A percentile compares a stretch with the other conserved stretches of the same genome.
Evolutionary conservation across 2,888 invertebrate species (phyloP).

Genomic region (Lissocephala sabroskyi): DNA sequence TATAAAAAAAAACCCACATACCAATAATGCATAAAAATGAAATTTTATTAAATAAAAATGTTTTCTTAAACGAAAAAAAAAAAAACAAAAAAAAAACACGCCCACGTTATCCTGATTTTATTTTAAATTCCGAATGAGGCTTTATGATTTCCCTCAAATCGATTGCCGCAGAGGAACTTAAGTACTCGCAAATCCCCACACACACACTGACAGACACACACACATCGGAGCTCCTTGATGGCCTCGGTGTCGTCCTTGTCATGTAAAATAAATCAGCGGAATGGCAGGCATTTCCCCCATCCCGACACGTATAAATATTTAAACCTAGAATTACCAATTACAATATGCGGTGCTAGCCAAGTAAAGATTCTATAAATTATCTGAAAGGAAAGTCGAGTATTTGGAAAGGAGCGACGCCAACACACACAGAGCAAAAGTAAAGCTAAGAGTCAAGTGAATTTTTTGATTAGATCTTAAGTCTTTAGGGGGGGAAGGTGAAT

Average conservation of each 20-base stretch:
- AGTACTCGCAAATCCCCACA: conserved; percentile 48
- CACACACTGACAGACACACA: conserved; percentile 11
- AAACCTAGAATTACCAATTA: conserved; percentile 18
- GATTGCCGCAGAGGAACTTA: conserved; percentile 44
- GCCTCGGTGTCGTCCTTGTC: neutral
- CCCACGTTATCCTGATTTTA: conserved; percentile 43
- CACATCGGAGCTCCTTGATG: too few relatives aligned
- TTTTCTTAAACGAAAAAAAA: conserved; percentile 55
- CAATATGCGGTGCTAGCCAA: conserved; percentile 53
- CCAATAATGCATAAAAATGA: conserved; percentile 55
- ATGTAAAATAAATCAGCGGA: too few relatives aligned
- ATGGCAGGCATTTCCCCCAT: too few relatives aligned
- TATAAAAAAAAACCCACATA: conserved; percentile 31
- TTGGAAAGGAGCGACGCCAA: too few relatives aligned
- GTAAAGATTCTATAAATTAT: conserved; percentile 21
- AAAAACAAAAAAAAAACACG: conserved; percentile 26
- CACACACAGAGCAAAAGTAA: conserved; percentile 3
- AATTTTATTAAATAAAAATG: conserved; percentile 63
- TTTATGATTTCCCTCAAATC: conserved; percentile 24
- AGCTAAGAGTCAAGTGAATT: conserved; percentile 23
- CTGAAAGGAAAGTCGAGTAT: neutral
- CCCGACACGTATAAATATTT: too few relatives aligned
- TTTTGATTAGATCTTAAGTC: conserved; percentile 40
- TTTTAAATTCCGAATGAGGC: conserved; percentile 22
- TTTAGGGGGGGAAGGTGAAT: neutral